Base-by-base conservation (phyloP, 2,113 vertebrate genomes). In the Hippopotamus amphibius region DNA sequence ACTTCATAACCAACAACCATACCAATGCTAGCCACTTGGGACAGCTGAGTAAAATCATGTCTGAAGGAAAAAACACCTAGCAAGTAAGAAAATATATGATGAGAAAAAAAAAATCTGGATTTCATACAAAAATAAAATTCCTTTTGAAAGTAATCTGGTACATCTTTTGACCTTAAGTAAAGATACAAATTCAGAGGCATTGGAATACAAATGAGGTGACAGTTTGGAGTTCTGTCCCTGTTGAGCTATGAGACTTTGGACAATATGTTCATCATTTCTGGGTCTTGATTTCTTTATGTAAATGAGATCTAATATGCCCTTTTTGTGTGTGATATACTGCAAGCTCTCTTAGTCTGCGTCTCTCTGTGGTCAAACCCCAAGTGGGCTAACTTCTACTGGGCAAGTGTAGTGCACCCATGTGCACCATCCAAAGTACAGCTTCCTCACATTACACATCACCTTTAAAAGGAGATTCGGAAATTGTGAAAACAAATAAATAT, bases 321-420 rank as follows among this genome's bases (percentile, higher is more conserved):
- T 26, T 61, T 46, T 9, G 59, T 46, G 9, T 74, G 14, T 53
- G 74, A 43, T 30, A 28, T 41, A 57, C 46, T 86, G 6, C 13
- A 79, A 71, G 6, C 41, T 14, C 41, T 87, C 7, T 74, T 22
- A 72, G 61, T 33, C 65, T 55, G 5, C 14, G 16, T 16, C 5
- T 59, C 13, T 57, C 41, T 43, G 19, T 26, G 5, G 26, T 12
- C 26, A 87, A 92, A 65, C 12, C 4, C 11, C 24, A 72, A 90
- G 55, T 13, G 76, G 3, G 2, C 7, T 6, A 43, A 14, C 11
- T 91, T 61, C 28, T 22, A 17, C 1, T 5, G 17, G 30, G 17
- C 3, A 5, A 46, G 21, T 5, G 13, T 10, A 21, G 0, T 0
- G 7, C 7, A 33, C 43, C 8, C 0, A 4, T 12, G 15, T 41